Evolutionary conservation across 1,140 invertebrate genomes (phyloP).

Genomic region (Zophobas morio): DNA sequence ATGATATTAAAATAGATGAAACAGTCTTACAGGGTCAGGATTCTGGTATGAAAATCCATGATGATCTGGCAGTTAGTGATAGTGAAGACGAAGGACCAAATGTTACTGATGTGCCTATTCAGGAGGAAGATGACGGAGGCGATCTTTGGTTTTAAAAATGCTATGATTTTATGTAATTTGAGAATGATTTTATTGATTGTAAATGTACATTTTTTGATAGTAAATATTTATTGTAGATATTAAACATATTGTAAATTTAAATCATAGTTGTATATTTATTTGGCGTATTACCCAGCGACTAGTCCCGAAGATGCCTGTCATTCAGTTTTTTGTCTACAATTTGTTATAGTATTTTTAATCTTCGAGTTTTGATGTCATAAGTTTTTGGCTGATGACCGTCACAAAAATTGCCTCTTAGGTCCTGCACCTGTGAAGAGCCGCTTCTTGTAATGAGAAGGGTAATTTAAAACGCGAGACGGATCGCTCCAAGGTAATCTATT

Average conservation of each 20-base stretch:
- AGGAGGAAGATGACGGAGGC: slow-evolving; percentile 62
- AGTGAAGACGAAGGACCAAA: slow-evolving; percentile 78
- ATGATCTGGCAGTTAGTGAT: slow-evolving; percentile 85
- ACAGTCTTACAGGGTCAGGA: slow-evolving; percentile 53
- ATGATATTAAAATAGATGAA: slow-evolving; percentile 54
- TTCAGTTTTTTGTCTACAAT: no score
- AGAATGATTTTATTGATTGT: neutral
- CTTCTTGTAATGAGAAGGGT: no score
- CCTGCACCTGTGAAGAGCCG: no score
- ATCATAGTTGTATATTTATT: no score
- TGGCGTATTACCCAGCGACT: no score
- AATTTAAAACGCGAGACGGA: no score
- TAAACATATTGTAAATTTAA: neutral
- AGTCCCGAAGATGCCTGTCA: no score
- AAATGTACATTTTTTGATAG: neutral
- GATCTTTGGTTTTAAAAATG: slow-evolving; percentile 64
- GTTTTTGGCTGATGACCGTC: no score
- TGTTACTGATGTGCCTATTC: slow-evolving; percentile 36
- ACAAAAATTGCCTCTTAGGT: no score
- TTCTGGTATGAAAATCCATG: slow-evolving; percentile 72
- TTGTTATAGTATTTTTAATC: no score
- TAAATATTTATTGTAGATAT: neutral
- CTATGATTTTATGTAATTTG: slow-evolving; percentile 28
- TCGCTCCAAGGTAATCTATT: no score
- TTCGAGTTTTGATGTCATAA: no score